phyloP scores from a whole-genome alignment of 2,113 vertebrate species.

The Pelvicachromis taeniatus region DNA sequence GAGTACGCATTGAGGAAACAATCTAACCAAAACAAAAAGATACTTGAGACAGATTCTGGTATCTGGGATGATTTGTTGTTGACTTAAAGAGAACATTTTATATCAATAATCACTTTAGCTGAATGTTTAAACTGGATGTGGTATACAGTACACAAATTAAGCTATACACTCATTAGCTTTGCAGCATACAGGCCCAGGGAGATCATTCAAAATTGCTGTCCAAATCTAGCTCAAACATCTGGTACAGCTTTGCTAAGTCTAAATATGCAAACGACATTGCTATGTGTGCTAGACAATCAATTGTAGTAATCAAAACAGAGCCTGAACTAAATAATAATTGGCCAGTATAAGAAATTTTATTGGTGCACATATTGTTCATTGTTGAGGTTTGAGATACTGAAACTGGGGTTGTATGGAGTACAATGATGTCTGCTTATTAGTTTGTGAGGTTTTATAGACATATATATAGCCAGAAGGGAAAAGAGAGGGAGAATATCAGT shows the following conservation, averaged over 20 bases:
- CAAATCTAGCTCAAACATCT: neutral
- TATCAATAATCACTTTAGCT: neutral
- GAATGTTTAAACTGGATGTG: neutral
- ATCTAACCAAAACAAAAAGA: neutral
- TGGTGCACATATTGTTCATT: neutral
- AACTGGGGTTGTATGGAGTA: neutral
- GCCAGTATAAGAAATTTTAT: neutral
- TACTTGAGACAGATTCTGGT: neutral
- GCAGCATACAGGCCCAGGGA: fast-evolving
- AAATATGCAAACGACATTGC: neutral
- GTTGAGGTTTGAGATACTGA: neutral
- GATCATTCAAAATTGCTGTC: neutral
- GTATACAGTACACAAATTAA: neutral
- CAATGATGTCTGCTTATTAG: neutral
- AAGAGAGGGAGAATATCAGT: neutral
- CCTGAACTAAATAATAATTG: neutral
- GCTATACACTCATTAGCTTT: neutral
- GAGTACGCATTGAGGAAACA: neutral
- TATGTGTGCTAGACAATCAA: neutral
- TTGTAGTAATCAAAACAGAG: neutral
- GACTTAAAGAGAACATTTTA: neutral
- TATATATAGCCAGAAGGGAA: neutral
- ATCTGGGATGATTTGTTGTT: neutral
- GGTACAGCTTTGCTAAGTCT: neutral
- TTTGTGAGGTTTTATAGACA: neutral